Evolutionary conservation across 2,113 vertebrate species (phyloP), one percentile per base, ranked within the genome.

Genomic region (Psophia crepitans): DNA sequence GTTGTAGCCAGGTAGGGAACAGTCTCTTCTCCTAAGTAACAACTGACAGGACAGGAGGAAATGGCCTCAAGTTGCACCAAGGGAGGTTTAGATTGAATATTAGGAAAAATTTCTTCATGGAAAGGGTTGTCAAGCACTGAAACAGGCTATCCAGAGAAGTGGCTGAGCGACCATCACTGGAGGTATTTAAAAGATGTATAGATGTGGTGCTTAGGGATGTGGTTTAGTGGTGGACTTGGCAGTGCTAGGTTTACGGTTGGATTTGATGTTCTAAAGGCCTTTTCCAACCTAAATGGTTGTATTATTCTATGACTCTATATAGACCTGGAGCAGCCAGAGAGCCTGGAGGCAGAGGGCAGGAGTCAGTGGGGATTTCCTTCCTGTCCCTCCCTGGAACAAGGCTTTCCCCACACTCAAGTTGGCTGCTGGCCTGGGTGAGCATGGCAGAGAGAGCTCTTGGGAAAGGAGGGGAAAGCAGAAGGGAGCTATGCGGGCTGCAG

Each of bases 391-490:
- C 17, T 2, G 2, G n/a, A 41, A 14, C 28, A 56, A n/a, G 43
- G 41, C 28, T 75, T 35, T 13, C 16, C 24, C 37, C 5, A 10
- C 1, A 1, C 24, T 9, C 4, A 1, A 51, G 44, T n/a, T n/a
- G 35, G 18, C 27, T 84, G 56, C 14, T 5, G 4, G 35, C 26
- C 18, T 0, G 5, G 41, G 32, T 43, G 8, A 78, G 13, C 12
- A 13, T 7, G 21, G 5, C 17, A 85, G 53, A 65, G 53, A 65
- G 27, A 71, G 10, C 51, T 57, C 51, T 20, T 58, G 32, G 22
- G 49, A 58, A 73, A 85, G 44, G 49, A 58, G 15, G 5, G 14
- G 64, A 71, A 65, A 78, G 57, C 48, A 70, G 48, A 21, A 70
- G 23, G 43, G 33, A 73, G 65, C 32, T 37, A 44, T 0, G 2